phyloP scores from a whole-genome alignment of 2,113 vertebrate genomes.

The Hepsetus odoe region DNA sequence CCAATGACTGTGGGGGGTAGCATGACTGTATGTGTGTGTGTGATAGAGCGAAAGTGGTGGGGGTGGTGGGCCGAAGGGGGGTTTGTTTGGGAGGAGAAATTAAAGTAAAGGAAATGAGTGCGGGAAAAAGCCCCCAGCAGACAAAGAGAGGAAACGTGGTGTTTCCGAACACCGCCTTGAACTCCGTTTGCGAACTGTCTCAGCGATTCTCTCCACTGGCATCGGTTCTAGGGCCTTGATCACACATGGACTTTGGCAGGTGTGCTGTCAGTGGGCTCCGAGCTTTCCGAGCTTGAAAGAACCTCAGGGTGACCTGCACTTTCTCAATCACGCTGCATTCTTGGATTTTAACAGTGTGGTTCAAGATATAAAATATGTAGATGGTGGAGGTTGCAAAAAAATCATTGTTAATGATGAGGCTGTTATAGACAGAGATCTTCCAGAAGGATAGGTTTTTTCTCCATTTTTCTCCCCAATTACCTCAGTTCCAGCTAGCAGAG shows the following conservation, averaged over 20 bases:
- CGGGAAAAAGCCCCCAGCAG: slow-evolving; percentile 63
- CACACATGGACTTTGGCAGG: slow-evolving; percentile 9
- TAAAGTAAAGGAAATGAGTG: slow-evolving; percentile 74
- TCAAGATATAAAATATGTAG: too few species aligned
- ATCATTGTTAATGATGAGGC: too few species aligned
- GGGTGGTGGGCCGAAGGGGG: slow-evolving; percentile 25
- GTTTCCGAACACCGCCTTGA: slow-evolving; percentile 63
- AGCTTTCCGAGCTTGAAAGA: too few species aligned
- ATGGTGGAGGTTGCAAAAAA: too few species aligned
- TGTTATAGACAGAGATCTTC: too few species aligned
- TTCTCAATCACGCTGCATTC: too few species aligned
- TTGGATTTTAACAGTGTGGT: too few species aligned
- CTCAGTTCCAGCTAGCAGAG: too few species aligned
- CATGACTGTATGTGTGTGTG: slow-evolving; percentile 61
- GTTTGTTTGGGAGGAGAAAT: slow-evolving; percentile 60
- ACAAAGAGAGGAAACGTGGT: slow-evolving; percentile 68
- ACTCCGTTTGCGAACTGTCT: slow-evolving; percentile 68
- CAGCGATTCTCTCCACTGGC: slow-evolving; percentile 64
- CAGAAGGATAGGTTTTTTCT: too few species aligned
- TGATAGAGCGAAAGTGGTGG: not conserved
- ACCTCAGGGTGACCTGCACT: too few species aligned
- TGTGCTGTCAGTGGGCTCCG: too few species aligned
- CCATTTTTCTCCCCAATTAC: too few species aligned
- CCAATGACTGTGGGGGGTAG: slow-evolving; percentile 70
- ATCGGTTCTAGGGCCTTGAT: slow-evolving; percentile 46